Base-by-base conservation (phyloP, 2,797 vertebrate species). In the Sebastes itinus region DNA sequence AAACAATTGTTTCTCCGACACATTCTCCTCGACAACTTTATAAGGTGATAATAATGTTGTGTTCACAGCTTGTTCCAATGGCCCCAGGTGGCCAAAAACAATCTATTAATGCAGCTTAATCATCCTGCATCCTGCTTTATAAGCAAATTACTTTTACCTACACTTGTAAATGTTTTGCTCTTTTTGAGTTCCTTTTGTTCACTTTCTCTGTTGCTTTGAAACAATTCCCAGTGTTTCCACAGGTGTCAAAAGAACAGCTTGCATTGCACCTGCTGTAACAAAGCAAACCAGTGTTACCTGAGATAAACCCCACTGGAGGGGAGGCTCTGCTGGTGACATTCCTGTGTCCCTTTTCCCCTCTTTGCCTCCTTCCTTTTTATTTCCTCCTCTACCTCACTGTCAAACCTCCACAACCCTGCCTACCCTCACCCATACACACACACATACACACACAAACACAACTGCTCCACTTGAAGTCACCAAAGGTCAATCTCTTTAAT, bases 401-500 rank as follows among this genome's bases (percentile, higher is more conserved):
- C 82, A 82, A 30, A 55, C 63, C 14, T 35, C 7, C 62, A 62
- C 38, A 69, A 27, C 25, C 23, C 32, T 13, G 54, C 28, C 23
- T 69, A 68, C 32, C 35, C 58, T 55, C 72, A 66, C 69, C 46
- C 65, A 65, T 74, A 16, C 38, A 42, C 38, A 38, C 33, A 14
- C 38, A 42, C 38, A 32, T 66, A 28, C 28, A 25, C 22, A 22
- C 3, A 55, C 30, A 66, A 38, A 56, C 65, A 55, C 69, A 42
- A 32, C 52, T 75, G 76, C 84, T 80, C 72, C 76, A 78, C 77
- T 81, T 85, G 67, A 82, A 92, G 88, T 84, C 86, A 83, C 85
- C 76, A 94, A 93, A 95, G 94, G 93, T 94, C 93, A 93, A 52
- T 93, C 90, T 93, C 91, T 90, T 94, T 94, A 94, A 96, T 95